These are phyloP conservation scores for Pyrgus malvae DNA, from an alignment of 2,888 invertebrate species.

Conservation along the genomic window DNA sequence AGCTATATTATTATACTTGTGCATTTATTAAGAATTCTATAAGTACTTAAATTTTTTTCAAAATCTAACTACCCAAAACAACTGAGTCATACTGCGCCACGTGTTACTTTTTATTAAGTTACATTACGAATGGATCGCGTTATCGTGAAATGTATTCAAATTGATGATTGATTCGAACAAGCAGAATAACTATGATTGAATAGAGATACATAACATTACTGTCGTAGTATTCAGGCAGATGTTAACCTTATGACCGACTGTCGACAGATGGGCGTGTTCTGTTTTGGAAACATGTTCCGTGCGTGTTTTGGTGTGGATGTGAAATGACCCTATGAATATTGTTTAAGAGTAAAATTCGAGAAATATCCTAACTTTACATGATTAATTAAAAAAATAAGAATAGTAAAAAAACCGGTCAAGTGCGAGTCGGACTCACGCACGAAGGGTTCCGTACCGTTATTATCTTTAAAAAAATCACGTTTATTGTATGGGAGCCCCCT, in stretches of 20 bases:
- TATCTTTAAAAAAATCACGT: no score
- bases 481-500: no score
- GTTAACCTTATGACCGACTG: slow-evolving; percentile 63
- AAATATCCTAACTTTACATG: background rate
- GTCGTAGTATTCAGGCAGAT: slow-evolving; percentile 60
- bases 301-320: slow-evolving; percentile 9
- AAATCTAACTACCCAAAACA: slow-evolving; percentile 14
- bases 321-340: slow-evolving; percentile 10
- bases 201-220: slow-evolving; percentile 76
- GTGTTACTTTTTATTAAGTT: slow-evolving; percentile 49
- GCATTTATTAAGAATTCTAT: no score
- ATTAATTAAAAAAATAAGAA: no score
- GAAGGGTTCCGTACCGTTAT: no score
- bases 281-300: slow-evolving; percentile 23
- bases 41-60: no score
- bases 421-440: no score
- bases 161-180: slow-evolving; percentile 78
- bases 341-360: slow-evolving; percentile 11
- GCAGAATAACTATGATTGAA: slow-evolving; percentile 61
- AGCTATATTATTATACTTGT: no score
- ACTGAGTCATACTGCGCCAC: slow-evolving; percentile 28
- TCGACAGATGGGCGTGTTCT: slow-evolving; percentile 43
- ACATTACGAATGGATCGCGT: slow-evolving; percentile 44
- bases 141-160: slow-evolving; percentile 73
- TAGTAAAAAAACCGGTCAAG: no score